These are phyloP conservation scores for Proctacanthus coquilletti DNA, from an alignment of 1,140 invertebrate species.

Conservation along the genomic window DNA sequence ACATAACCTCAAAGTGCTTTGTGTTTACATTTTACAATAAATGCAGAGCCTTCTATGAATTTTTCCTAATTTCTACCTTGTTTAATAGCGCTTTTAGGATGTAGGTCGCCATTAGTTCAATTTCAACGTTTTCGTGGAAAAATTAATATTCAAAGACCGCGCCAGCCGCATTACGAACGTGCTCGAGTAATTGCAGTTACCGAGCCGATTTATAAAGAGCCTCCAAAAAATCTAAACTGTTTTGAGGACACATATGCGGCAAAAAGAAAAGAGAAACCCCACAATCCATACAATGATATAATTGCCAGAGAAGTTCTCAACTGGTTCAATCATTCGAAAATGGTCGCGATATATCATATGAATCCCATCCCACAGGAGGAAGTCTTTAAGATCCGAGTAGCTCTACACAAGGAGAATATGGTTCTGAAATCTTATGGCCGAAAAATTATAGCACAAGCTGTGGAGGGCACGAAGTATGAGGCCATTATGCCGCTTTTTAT, in stretches of 20 bases:
- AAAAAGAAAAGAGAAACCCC: constrained; percentile 17
- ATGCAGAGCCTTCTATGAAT: neutral
- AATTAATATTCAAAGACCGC: constrained; percentile 58
- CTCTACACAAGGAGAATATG: constrained; percentile 46
- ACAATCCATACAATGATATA: constrained; percentile 51
- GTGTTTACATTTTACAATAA: neutral
- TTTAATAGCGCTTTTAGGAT: constrained; percentile 30
- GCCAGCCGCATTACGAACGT: constrained; percentile 44
- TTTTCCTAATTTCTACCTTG: constrained; percentile 7
- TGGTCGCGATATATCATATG: constrained; percentile 50
- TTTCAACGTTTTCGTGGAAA: constrained; percentile 49
- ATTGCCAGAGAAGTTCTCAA: constrained; percentile 49
- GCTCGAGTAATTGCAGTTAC: constrained; percentile 42
- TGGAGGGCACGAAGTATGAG: constrained; percentile 44
- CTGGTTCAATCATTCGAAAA: constrained; percentile 50
- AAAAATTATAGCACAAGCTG: constrained; percentile 40
- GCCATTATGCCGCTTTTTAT: constrained; percentile 38
- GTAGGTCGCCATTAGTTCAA: constrained; percentile 32
- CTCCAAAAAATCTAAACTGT: constrained; percentile 13
- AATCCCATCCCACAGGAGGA: constrained; percentile 47
- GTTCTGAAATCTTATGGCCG: constrained; percentile 43
- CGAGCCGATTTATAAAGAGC: constrained; percentile 38
- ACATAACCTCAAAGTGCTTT: neutral
- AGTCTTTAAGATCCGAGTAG: constrained; percentile 40
- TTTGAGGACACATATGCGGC: constrained; percentile 13